These are phyloP conservation scores for Strix uralensis DNA, from an alignment of 2,113 vertebrate genomes.

Conservation along the genomic window DNA sequence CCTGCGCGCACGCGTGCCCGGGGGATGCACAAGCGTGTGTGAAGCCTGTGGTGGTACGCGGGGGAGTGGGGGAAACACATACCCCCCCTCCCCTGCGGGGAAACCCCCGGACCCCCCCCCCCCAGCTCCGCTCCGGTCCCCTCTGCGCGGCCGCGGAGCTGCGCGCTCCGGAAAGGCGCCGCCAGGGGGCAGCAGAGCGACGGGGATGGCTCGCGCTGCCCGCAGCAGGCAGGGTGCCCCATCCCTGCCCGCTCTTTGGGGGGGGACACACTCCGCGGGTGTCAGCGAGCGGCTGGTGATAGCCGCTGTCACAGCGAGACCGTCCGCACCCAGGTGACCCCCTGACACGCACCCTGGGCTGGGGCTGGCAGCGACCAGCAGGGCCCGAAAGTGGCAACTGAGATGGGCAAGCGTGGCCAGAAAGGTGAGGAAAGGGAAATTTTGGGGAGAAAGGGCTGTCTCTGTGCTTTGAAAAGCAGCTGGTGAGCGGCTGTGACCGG, in stretches of 20 bases:
- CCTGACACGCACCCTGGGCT: background rate
- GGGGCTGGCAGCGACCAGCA: background rate
- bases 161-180: background rate
- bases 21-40: background rate
- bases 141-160: too few relatives aligned
- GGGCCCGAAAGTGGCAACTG: too few relatives aligned
- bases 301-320: accelerated
- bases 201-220: background rate
- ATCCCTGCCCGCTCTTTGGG: too few relatives aligned
- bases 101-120: too few relatives aligned
- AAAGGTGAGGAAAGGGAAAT: background rate
- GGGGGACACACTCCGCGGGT: too few relatives aligned
- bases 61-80: too few relatives aligned
- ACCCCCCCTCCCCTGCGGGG: too few relatives aligned
- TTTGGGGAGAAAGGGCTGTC: background rate
- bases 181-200: background rate
- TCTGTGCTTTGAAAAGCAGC: background rate
- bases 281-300: background rate
- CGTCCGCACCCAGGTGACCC: background rate
- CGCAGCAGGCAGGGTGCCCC: too few relatives aligned
- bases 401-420: background rate
- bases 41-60: background rate
- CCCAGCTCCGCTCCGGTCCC: too few relatives aligned
- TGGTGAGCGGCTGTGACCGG: background rate
- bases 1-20: background rate